phyloP scores from a whole-genome alignment of 2,888 invertebrate genomes.

The Stenotaenia linearis region DNA sequence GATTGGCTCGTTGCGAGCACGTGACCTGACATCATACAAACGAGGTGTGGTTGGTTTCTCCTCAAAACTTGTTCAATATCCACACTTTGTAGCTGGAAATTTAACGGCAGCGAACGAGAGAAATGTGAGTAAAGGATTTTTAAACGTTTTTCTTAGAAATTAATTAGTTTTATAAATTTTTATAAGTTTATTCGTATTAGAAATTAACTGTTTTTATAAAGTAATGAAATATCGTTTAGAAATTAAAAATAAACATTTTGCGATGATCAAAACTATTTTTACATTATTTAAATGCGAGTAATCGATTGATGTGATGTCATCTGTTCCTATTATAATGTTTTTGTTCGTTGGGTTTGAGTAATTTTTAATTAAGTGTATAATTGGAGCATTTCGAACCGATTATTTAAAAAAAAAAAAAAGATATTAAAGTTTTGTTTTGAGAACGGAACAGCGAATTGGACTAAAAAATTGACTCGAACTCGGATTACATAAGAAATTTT shows the following conservation, averaged over 20 bases:
- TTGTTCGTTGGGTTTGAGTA: background rate
- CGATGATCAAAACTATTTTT: too few relatives aligned
- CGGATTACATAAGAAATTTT: background rate
- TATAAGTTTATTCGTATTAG: background rate
- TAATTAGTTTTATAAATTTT: background rate
- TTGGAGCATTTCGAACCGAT: background rate
- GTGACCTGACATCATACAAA: background rate
- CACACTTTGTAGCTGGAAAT: background rate
- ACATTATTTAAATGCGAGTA: too few relatives aligned
- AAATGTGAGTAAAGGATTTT: background rate
- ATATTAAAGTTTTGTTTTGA: background rate
- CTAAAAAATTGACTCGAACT: background rate
- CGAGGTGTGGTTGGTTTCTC: background rate
- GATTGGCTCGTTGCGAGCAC: background rate
- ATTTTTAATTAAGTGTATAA: background rate
- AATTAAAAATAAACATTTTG: too few relatives aligned
- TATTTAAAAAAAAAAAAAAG: background rate
- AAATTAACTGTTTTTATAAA: background rate
- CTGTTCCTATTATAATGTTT: background rate
- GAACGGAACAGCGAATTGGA: background rate
- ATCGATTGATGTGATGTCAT: too few relatives aligned
- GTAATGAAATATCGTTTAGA: too few relatives aligned
- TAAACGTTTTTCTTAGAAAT: too few relatives aligned
- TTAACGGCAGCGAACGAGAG: background rate
- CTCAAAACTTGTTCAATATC: background rate